Evolutionary conservation across 2,797 vertebrate species (phyloP).

Genomic region (Lepus townsendii): DNA sequence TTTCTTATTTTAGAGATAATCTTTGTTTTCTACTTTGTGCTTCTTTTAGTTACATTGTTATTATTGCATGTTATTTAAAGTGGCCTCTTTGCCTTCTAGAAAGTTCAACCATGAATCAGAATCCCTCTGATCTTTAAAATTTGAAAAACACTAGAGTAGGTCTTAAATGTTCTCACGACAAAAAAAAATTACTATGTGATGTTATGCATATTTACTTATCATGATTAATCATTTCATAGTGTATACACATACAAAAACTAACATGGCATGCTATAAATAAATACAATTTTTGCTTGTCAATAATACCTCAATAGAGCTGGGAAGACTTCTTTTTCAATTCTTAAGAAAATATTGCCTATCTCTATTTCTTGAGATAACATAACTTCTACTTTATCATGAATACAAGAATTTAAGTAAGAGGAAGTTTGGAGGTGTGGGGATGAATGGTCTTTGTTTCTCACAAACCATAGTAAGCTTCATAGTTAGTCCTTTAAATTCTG

Average conservation of each 20-base stretch:
- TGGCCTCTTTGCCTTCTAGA: neutral
- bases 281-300: too few species aligned
- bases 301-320: too few species aligned
- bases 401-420: constrained; percentile 17
- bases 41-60: neutral
- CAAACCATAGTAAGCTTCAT: neutral
- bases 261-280: too few species aligned
- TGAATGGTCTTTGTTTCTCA: constrained; percentile 4
- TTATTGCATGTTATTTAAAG: neutral
- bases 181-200: too few species aligned
- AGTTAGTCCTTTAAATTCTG: constrained; percentile 3
- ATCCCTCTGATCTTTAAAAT: neutral
- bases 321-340: too few species aligned
- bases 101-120: neutral
- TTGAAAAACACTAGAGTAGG: neutral
- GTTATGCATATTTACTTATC: too few species aligned
- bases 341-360: too few species aligned
- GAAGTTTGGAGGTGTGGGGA: neutral
- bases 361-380: neutral
- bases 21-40: constrained; percentile 48
- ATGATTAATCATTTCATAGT: too few species aligned
- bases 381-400: constrained; percentile 17
- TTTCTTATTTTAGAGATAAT: neutral
- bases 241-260: too few species aligned
- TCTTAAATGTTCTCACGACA: too few species aligned